Base-by-base conservation (phyloP, 2,888 invertebrate genomes). In the Dicyrtoma fusca region DNA sequence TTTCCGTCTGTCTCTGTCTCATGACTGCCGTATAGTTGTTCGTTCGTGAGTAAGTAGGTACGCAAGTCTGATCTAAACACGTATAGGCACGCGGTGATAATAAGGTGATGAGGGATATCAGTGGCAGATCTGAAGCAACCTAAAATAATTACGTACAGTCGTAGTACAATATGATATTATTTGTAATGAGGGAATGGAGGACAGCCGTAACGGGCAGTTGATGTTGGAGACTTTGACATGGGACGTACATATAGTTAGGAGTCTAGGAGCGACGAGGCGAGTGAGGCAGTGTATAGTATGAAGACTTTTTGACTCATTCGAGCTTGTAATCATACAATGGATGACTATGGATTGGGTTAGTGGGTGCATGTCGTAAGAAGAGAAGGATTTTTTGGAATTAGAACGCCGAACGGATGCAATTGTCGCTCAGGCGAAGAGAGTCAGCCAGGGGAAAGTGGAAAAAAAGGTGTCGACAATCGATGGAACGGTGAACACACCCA, bases 391-490 rank as follows among this genome's bases (percentile, higher is more conserved):
- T 68, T 68, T 68, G 57, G 57, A 68, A 68, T 68, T 68, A 68
- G 68, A 68, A 68, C 68, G 68, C 53, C 53, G 68, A 68, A 68
- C 68, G 68, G 68, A 68, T 68, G 68, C 68, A 68, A 73, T 63
- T 61, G 63, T 73, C 73, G 57, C 69, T 73, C 69, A 69, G 69
- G 69, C 73, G 69, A 72, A 62, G 21, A 69, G 51, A 61, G 23
- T 23, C 62, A 65, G 49, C 44, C 68, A 68, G 66, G 74, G 69
- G 72, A 74, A 74, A 72, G 72, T 69, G 69, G 45, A 68, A 72
- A 72, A 74, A 74, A 72, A 72, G 74, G 74, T 72, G 74, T 74
- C 65, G 71, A 74, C 66, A 72, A 69, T 62, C 45, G 44, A 69
- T 59, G 57, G 44, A 59, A 59, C 45, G 59, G 34, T 59, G 61